Evolutionary conservation across 23 tunicate genomes (phyloP).

Genomic region (Ascidia mentula): DNA sequence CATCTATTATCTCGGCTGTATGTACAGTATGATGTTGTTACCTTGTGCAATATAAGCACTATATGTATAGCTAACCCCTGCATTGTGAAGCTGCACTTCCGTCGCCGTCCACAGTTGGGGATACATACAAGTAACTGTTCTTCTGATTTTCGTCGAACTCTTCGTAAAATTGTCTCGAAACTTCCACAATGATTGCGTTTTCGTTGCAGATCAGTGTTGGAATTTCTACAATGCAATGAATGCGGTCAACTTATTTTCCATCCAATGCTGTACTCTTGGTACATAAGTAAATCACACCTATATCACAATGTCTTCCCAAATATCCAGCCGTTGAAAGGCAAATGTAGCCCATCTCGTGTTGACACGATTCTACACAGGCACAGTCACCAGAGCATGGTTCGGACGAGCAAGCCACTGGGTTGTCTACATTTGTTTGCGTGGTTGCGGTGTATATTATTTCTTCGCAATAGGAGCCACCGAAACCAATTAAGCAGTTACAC

Average conservation of each 20-base stretch:
- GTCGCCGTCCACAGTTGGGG: too few species aligned
- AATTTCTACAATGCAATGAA: neutral
- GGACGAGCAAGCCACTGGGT: too few species aligned
- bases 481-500: too few species aligned
- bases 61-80: too few species aligned
- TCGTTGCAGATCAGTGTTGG: neutral
- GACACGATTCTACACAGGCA: neutral
- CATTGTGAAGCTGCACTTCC: too few species aligned
- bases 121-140: neutral
- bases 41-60: too few species aligned
- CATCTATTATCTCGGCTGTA: neutral
- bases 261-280: neutral
- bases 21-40: too few species aligned
- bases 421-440: too few species aligned
- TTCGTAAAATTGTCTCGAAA: neutral
- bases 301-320: neutral
- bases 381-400: neutral
- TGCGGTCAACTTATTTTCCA: neutral
- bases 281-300: neutral
- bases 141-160: neutral
- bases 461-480: too few species aligned
- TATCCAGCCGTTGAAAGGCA: neutral
- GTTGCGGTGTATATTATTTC: too few species aligned
- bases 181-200: neutral
- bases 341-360: neutral